Base-by-base conservation (phyloP, 2,888 invertebrate species). In the Smittia aterrima region DNA sequence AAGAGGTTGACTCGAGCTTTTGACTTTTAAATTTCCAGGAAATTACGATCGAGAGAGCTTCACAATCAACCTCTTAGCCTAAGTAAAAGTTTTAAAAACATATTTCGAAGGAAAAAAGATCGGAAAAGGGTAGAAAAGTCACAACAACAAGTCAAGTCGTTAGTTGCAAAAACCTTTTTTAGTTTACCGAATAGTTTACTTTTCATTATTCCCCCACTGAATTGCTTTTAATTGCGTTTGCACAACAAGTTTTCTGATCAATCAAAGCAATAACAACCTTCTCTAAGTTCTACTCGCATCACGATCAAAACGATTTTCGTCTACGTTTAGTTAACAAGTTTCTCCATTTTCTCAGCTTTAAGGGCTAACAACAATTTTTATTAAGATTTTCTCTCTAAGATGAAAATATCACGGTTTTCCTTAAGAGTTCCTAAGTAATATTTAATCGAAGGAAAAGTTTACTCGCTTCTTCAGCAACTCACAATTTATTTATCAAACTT, bases 401-500 rank as follows among this genome's bases (percentile, higher is more conserved):
- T 64, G 64, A 64, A 64, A 64, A 64, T 64, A 64, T 64, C 64
- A 64, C 64, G 25, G 25, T 64, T 64, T 64, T n/a, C n/a, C n/a
- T n/a, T n/a, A n/a, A n/a, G n/a, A n/a, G 20, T 22, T 22, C 11
- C 20, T 20, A 18, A 22, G 20, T 58, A 7, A 22, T 7, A 22
- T 22, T 58, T 47, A 16, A 9, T 18, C 24, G 22, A 58, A 58
- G 58, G 18, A 58, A 58, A 58, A 13, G 7, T 53, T 53, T 11
- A 47, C 3, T 47, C 16, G n/a, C n/a, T n/a, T n/a, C 47, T n/a
- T 47, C 16, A 16, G 13, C 4, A 22, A 58, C 18, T 13, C 47
- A 58, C 7, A 16, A 18, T 62, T 72, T 72, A 72, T 24, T 72
- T 72, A n/a, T 72, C 72, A 38, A 74, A 74, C 62, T 74, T 74